phyloP scores from a whole-genome alignment of 2,888 invertebrate genomes.

The Meandrusa payeni region DNA sequence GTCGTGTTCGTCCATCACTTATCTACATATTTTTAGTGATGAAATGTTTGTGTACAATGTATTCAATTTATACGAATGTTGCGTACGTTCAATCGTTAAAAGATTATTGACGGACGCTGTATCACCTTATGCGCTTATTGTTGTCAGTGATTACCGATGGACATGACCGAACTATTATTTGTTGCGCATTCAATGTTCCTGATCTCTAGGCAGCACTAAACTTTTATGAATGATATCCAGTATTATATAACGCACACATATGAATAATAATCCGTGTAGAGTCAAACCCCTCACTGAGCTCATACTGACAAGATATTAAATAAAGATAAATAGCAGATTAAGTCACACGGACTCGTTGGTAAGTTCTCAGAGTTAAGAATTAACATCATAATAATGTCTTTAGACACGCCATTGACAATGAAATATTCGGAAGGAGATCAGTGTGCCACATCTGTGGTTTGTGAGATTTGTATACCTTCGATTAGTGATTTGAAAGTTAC shows the following conservation, averaged over 20 bases:
- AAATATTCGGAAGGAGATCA: conserved; percentile 42
- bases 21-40: conserved; percentile 23
- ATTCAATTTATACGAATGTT: conserved; percentile 21
- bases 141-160: conserved; percentile 13
- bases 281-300: conserved; percentile 39
- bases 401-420: conserved; percentile 32
- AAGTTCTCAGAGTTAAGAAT: conserved; percentile 43
- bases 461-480: conserved; percentile 33
- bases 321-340: conserved; percentile 59
- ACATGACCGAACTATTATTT: conserved; percentile 7
- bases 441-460: conserved; percentile 34
- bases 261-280: conserved; percentile 45
- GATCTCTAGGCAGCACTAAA: conserved; percentile 11
- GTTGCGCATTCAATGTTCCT: conserved; percentile 11
- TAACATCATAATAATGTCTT: conserved; percentile 41
- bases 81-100: conserved; percentile 14
- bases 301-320: conserved; percentile 50
- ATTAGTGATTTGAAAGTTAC: conserved; percentile 20
- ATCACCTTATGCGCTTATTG: conserved; percentile 14
- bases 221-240: conserved; percentile 14
- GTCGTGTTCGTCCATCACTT: conserved; percentile 14
- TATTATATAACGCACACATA: conserved; percentile 31
- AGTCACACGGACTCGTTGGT: conserved; percentile 36
- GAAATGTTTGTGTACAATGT: conserved; percentile 25
- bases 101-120: conserved; percentile 20